Evolutionary conservation across 1,140 invertebrate species (phyloP).

Genomic region (Calliopsis andreniformis): DNA sequence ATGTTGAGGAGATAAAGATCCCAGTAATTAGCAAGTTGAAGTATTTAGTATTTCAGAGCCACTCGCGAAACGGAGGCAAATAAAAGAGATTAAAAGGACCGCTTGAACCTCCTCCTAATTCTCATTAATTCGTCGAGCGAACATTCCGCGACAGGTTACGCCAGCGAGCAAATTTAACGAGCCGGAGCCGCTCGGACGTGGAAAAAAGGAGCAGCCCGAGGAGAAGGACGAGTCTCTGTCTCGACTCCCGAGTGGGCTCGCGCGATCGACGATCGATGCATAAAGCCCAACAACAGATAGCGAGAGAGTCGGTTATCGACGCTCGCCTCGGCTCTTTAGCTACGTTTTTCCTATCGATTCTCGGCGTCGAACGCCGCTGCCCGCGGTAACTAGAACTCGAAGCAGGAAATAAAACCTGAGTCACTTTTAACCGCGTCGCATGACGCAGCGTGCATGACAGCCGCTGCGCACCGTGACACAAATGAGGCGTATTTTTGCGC

Average conservation of each 20-base stretch:
- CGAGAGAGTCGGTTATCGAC: too few relatives aligned
- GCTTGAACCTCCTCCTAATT: conserved; percentile 4
- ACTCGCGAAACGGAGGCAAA: too few relatives aligned
- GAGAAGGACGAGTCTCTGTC: conserved; percentile 1
- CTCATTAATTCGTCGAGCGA: conserved; percentile 16
- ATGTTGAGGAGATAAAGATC: too few relatives aligned
- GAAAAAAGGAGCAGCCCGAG: neutral
- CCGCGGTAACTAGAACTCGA: conserved; percentile 55
- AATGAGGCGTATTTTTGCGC: conserved; percentile 51
- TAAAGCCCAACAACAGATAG: too few relatives aligned
- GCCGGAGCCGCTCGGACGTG: neutral
- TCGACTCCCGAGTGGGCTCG: neutral
- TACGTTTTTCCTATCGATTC: conserved; percentile 22
- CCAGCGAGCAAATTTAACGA: conserved; percentile 46
- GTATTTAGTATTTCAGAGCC: too few relatives aligned
- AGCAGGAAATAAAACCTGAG: conserved; percentile 66
- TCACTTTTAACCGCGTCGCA: conserved; percentile 60
- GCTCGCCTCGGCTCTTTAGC: neutral
- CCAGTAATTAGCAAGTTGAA: too few relatives aligned
- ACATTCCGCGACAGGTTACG: conserved; percentile 46
- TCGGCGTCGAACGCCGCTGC: conserved; percentile 16
- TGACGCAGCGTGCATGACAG: conserved; percentile 34
- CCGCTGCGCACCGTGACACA: conserved; percentile 32
- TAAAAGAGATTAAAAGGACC: neutral
- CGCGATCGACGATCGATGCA: conserved; percentile 55